These are phyloP conservation scores for Athrips mouffetella DNA, from an alignment of 2,888 invertebrate species.

Conservation along the genomic window DNA sequence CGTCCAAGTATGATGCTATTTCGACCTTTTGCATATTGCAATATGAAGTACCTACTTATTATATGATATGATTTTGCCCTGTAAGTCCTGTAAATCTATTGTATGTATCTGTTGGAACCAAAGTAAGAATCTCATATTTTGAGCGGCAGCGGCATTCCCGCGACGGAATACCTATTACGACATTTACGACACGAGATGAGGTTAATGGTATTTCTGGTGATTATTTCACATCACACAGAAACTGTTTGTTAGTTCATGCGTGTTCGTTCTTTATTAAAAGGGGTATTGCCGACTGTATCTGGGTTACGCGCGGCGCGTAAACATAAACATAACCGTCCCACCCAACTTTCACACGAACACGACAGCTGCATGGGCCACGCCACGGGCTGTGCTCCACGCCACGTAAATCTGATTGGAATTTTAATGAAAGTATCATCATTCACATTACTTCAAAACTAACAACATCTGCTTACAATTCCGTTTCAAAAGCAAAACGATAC, in stretches of 20 bases:
- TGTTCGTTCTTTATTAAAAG: conserved; percentile 23
- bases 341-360: conserved; percentile 50
- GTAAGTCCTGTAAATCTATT: too few species aligned
- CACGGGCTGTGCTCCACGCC: conserved; percentile 6
- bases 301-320: conserved; percentile 48
- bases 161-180: background rate
- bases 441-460: too few species aligned
- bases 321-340: conserved; percentile 49
- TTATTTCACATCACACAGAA: conserved; percentile 12
- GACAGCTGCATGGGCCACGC: conserved; percentile 33
- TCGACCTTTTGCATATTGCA: too few species aligned
- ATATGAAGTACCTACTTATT: too few species aligned
- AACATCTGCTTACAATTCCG: too few species aligned
- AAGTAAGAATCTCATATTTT: too few species aligned
- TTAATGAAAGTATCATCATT: background rate
- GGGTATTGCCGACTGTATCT: conserved; percentile 38
- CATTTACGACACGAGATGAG: conserved; percentile 13
- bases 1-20: too few species aligned
- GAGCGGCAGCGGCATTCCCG: background rate
- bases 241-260: conserved; percentile 9
- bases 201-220: conserved; percentile 17
- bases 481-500: too few species aligned
- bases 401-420: conserved; percentile 14
- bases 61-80: too few species aligned
- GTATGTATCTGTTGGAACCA: too few species aligned